phyloP scores from a whole-genome alignment of 35 echinoderm and acorn worm species.

The Patiria miniata region DNA sequence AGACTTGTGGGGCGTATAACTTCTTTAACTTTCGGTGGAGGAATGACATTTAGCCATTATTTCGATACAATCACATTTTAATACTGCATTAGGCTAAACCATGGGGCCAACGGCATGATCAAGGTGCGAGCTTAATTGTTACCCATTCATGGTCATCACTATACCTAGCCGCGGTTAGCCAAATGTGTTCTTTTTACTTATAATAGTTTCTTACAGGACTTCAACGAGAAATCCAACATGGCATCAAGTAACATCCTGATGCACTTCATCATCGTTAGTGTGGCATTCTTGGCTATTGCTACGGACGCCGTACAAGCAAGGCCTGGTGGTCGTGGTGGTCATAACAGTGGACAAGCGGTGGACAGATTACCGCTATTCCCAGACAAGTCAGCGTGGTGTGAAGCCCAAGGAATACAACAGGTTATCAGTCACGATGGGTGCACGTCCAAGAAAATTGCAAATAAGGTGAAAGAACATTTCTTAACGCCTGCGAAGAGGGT shows the following conservation, averaged over 20 bases:
- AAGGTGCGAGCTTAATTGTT: no score
- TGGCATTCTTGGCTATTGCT: neutral
- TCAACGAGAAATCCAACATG: neutral
- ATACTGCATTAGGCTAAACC: no score
- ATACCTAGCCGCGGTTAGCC: no score
- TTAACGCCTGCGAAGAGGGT: neutral
- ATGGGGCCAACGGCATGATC: no score
- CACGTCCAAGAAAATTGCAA: slow-evolving; percentile 27
- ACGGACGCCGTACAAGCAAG: neutral
- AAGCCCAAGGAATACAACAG: slow-evolving; percentile 26
- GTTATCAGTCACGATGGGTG: slow-evolving; percentile 42
- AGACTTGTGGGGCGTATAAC: no score
- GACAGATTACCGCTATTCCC: slow-evolving; percentile 33
- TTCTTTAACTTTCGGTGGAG: no score
- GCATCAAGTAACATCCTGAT: neutral
- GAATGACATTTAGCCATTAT: no score
- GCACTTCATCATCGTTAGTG: neutral
- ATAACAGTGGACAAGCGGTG: neutral
- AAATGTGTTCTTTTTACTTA: no score
- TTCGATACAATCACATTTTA: no score
- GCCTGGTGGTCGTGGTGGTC: neutral
- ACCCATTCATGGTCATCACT: no score
- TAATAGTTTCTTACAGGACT: neutral
- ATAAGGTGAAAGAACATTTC: neutral
- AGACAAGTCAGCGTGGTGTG: slow-evolving; percentile 44